These are phyloP conservation scores for Lepas anatifera DNA, from an alignment of 2,888 invertebrate genomes.

Conservation along the genomic window DNA sequence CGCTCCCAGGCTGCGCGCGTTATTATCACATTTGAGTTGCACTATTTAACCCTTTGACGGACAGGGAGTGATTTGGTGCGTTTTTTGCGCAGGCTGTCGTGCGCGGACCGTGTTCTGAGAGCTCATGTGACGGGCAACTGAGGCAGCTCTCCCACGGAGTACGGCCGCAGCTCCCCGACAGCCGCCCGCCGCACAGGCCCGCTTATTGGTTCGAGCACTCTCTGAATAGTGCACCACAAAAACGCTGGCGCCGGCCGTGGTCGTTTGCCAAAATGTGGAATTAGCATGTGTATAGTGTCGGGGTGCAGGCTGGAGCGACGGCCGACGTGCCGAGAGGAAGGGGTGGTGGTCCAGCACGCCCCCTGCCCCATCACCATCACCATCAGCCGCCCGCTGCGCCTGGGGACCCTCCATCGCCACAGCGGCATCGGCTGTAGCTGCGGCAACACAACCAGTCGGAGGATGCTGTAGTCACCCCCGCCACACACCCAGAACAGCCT, in stretches of 20 bases:
- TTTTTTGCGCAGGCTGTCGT: constrained; percentile 3
- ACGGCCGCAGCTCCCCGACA: too few relatives aligned
- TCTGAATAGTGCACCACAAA: background rate
- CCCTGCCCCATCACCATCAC: too few relatives aligned
- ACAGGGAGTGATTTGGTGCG: background rate
- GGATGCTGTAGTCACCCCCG: too few relatives aligned
- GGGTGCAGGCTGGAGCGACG: background rate
- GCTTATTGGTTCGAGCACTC: background rate
- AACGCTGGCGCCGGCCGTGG: background rate
- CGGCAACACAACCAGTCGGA: too few relatives aligned
- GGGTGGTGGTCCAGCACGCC: background rate
- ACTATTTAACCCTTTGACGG: constrained; percentile 2
- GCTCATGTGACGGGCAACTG: too few relatives aligned
- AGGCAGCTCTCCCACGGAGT: too few relatives aligned
- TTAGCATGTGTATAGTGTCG: constrained; percentile 1
- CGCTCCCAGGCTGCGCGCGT: background rate
- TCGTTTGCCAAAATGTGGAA: constrained; percentile 5
- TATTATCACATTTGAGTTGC: constrained; percentile 4
- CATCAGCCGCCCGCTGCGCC: too few relatives aligned
- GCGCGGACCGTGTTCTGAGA: too few relatives aligned
- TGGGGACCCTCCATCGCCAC: too few relatives aligned
- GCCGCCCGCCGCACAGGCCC: background rate
- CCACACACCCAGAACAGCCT: too few relatives aligned
- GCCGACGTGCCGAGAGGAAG: background rate
- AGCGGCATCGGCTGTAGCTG: too few relatives aligned